Base-by-base conservation (phyloP, 1,140 invertebrate genomes). In the Danaus plexippus region DNA sequence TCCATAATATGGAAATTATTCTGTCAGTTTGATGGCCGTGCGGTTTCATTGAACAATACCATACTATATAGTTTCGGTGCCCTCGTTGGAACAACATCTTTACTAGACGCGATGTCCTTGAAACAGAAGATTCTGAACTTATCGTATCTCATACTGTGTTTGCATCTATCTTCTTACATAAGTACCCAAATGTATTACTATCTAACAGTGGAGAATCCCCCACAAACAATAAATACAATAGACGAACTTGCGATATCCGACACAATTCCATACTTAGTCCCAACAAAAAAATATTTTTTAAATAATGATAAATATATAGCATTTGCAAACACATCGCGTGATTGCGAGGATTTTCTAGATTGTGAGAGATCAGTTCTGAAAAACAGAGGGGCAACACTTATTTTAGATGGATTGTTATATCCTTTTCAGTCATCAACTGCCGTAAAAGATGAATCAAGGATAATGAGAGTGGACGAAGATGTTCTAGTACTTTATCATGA, bases 71-170 rank as follows among this genome's bases (percentile, higher is more conserved):
- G 66, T 32, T 83, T 71, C 71, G 81, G 81, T 42, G 67, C 75
- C 1, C 52, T 85, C 1, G 43, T 82, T 10, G 80, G 81, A 10
- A 55, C 73, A 1, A 49, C 66, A 0, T 65, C 68, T 0, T 59
- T 85, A 40, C 70, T 67, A 56, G 57, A 77, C 1, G 61, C 77
- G 8, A 68, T 43, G 15, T 62, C 67, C 15, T 45, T 69, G 7
- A 85, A 85, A 54, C 75, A 85, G 40, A 82, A 74, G 52, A 54
- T 85, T 43, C 22, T 82, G 1, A 82, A 78, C 12, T 42, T 73
- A 7, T 53, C 62, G 7, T 83, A 76, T 54, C 63, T 78, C 10
- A 55, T 78, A 3, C 41, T 85, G 52, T 69, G 69, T 45, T 56
- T 85, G 7, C 70, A 79, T 63, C 52, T 80, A 22, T 69, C 77